Percentiles rank a stretch among this genome's conserved stretches.
Conservation (phyloP, 2,888 invertebrate genomes). For the Ichneumoninae sp. region DNA sequence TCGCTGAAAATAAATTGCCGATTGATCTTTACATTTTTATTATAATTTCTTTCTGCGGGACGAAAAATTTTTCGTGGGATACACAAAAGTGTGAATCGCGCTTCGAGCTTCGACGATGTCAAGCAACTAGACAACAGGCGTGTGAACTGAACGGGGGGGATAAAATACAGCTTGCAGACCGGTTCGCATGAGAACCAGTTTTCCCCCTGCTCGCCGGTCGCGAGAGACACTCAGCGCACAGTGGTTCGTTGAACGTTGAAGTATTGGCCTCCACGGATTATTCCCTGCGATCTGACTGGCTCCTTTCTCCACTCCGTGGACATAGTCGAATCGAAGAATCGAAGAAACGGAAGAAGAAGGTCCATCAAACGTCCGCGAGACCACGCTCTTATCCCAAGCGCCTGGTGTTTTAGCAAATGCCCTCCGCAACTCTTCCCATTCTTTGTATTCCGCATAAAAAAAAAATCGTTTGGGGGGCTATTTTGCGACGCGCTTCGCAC, state of each 20-base stretch:
- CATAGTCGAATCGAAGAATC: not conserved
- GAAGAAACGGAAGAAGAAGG: not conserved
- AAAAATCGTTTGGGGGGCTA: slow-evolving; percentile 25
- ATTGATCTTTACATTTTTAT: slow-evolving; percentile 7
- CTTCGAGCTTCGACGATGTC: slow-evolving; percentile 49
- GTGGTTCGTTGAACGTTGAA: not conserved
- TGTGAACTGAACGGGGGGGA: slow-evolving; percentile 7
- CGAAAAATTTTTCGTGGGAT: not conserved
- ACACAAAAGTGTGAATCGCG: slow-evolving; percentile 4
- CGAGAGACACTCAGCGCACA: not conserved
- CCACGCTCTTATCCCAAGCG: slow-evolving; percentile 59
- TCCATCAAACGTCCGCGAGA: slow-evolving; percentile 27
- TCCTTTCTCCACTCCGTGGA: not conserved
- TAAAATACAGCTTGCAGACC: slow-evolving; percentile 8
- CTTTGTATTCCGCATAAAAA: slow-evolving; percentile 8
- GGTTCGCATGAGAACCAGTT: slow-evolving; percentile 48
- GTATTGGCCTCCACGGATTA: too few relatives aligned
- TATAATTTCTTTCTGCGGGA: not conserved
- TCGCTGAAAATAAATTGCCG: not conserved
- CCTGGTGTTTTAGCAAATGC: slow-evolving; percentile 46
- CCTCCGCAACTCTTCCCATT: slow-evolving; percentile 31
- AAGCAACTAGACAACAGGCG: slow-evolving; percentile 39
- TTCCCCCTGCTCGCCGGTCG: not conserved
- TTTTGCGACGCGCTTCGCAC: slow-evolving; percentile 53
- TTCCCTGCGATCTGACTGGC: not conserved